phyloP scores from a whole-genome alignment of 2,888 invertebrate genomes.

The Yponomeuta plumbellus region DNA sequence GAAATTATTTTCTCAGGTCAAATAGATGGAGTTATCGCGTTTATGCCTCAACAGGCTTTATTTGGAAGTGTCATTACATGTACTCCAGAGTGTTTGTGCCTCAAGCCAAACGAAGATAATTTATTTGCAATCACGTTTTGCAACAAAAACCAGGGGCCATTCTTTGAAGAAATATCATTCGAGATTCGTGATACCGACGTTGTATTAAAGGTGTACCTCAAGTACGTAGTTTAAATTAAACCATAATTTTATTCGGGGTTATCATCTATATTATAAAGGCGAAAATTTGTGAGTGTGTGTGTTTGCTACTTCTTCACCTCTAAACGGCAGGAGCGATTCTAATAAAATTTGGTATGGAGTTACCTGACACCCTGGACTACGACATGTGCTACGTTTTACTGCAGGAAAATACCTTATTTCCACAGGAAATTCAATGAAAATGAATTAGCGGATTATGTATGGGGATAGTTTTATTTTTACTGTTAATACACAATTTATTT shows the following conservation, averaged over 20 bases:
- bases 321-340: too few relatives aligned
- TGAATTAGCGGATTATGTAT: too few relatives aligned
- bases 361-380: too few relatives aligned
- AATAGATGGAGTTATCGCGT: conserved; percentile 75
- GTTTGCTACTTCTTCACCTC: too few relatives aligned
- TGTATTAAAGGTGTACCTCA: conserved; percentile 70
- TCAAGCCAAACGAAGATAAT: conserved; percentile 69
- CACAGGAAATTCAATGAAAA: too few relatives aligned
- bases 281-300: too few relatives aligned
- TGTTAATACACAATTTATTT: too few relatives aligned
- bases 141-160: conserved; percentile 77
- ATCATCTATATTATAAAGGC: too few relatives aligned
- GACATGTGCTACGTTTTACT: too few relatives aligned
- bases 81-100: conserved; percentile 55
- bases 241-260: background rate
- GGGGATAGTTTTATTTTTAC: too few relatives aligned
- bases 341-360: too few relatives aligned
- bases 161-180: conserved; percentile 78
- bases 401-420: too few relatives aligned
- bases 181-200: conserved; percentile 76
- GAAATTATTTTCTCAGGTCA: conserved; percentile 53
- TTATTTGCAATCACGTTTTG: conserved; percentile 74
- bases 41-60: conserved; percentile 57
- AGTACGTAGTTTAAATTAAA: conserved; percentile 51
- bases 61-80: conserved; percentile 77